These are phyloP conservation scores for Galagoides demidoff DNA, from an alignment of 2,797 vertebrate species.

Conservation along the genomic window DNA sequence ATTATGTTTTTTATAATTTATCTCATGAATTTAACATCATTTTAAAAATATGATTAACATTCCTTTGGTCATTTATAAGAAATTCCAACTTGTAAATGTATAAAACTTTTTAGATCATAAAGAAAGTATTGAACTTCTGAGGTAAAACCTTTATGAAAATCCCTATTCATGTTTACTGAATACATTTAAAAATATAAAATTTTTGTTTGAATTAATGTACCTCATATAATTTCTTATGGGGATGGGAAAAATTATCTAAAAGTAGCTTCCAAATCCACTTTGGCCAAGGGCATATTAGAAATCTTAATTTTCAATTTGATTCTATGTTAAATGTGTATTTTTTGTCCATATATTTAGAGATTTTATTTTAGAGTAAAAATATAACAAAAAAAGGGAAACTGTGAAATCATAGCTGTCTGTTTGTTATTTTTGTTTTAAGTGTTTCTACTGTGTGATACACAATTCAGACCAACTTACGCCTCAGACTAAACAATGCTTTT, in stretches of 20 bases:
- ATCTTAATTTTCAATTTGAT: constrained; percentile 41
- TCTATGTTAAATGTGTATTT: background rate
- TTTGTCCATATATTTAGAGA: background rate
- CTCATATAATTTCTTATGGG: background rate
- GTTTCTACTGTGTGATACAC: background rate
- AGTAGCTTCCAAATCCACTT: background rate
- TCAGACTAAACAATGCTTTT: constrained; percentile 50
- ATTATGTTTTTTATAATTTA: background rate
- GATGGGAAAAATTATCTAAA: constrained; percentile 15
- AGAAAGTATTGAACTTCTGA: background rate
- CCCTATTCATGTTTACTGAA: constrained; percentile 14
- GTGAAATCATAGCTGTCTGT: background rate
- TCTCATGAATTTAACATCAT: background rate
- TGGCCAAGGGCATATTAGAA: background rate
- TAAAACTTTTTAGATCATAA: background rate
- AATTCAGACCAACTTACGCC: background rate
- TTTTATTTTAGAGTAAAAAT: constrained; percentile 2
- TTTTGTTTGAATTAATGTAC: background rate
- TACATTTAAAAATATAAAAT: constrained; percentile 23
- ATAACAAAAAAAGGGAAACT: background rate
- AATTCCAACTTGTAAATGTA: background rate
- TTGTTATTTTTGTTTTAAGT: background rate
- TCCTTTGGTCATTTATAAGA: background rate
- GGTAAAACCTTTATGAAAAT: constrained; percentile 1
- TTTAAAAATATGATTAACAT: background rate